Base-by-base conservation (phyloP, 2,888 invertebrate species). In the Rotaria sp. region DNA sequence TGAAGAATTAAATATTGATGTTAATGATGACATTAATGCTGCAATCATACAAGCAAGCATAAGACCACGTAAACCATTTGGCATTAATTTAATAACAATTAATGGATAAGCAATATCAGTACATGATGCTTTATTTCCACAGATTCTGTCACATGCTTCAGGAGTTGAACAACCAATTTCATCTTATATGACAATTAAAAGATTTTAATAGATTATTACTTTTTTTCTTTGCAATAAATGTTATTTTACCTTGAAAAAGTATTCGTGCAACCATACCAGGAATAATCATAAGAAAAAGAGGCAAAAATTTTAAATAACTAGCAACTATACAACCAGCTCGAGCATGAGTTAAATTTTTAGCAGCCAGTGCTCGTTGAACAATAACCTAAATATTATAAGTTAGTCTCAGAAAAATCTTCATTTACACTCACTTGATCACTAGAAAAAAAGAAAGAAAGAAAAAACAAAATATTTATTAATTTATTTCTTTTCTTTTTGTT, bases 31-130 rank as follows among this genome's bases (percentile, higher is more conserved):
- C 90, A 92, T 92, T 15, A 92, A 89, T 35, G 92, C 92, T 0
- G 92, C 92, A 89, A 93, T 89, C 92, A 92, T 92, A 21, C 92
- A 92, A 8, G 92, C 91, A 88, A 92, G 88, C 92, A 92, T 93
- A 84, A 92, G 88, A 8, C 92, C 92, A 35, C 90, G 87, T 45
- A 84, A 50, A 41, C 85, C 92, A 5, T 88, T 88, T 2, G 92
- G 92, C 90, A 92, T 90, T 50, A 92, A 88, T 41, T 91, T 88
- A 38, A 92, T 88, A 38, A 92, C 92, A 84, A 92, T 89, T 85
- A 90, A 90, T 0, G 92, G 92, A 88, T 92, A 93, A 35, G 92
- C 92, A 85, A 92, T 90, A 88, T 92, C 92, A 7, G 91, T 90
- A 88, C 92, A 92, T 8, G 92, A 92, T 21, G 89, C 88, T 30